Base-by-base conservation (phyloP, 64 coral and sea anemone species). In the Porites australiensis region DNA sequence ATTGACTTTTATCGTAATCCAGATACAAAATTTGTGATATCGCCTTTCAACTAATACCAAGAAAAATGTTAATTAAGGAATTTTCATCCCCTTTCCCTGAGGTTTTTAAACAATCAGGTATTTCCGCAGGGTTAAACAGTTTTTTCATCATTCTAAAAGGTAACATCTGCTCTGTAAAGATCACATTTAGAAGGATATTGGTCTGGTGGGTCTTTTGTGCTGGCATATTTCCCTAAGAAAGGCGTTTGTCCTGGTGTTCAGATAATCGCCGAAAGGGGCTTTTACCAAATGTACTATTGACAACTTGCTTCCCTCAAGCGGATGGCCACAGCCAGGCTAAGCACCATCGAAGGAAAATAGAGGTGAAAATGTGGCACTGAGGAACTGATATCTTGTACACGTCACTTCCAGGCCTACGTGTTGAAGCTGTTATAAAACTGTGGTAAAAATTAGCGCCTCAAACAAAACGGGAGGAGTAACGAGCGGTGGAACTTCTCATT, bases 401-500 rank as follows among this genome's bases (percentile, higher is more conserved):
- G 81, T 84, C 81, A 84, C n/a, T 84, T 84, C 81, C 81, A 84
- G 44, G 47, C 45, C 45, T 23, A 84, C 63, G 81, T 23, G 14
- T 57, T 3, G 15, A 14, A 60, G 58, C 51, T 43, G 45, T 67
- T 84, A 84, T 84, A 84, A 84, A 78, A 51, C 51, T 22, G 44
- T 6, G 62, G 15, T 44, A 8, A 45, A 48, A 47, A n/a, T 57
- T 57, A 57, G 7, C 54, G 54, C 7, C 7, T 57, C 54, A 57
- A 9, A 57, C 4, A 57, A 57, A 9, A 57, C 54, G 12, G 7
- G 54, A 57, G 54, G 54, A 57, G 54, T 57, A 12, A 57, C 7
- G 54, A 57, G 7, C 54, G 7, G 54, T 12, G 12, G 54, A 57
- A 55, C 5, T 55, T 37, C 27, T 37, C 27, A 55, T 55, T 55